phyloP scores from a whole-genome alignment of 2,888 invertebrate genomes.

The Lepas anatifera region DNA sequence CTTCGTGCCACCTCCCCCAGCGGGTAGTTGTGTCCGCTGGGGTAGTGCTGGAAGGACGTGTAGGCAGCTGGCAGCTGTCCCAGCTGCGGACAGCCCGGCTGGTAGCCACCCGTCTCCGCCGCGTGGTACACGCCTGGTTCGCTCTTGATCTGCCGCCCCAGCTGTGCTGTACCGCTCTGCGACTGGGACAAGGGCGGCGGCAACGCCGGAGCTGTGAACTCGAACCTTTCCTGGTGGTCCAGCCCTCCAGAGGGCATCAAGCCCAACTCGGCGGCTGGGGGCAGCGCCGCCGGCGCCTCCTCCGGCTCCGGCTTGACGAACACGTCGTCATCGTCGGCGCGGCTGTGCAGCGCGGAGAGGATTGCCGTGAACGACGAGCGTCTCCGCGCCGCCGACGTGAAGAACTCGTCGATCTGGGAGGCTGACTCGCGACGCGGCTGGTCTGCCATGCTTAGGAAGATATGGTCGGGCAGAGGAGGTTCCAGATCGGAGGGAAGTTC shows the following conservation, averaged over 20 bases:
- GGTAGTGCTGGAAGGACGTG: slow-evolving; percentile 25
- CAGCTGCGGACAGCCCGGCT: slow-evolving; percentile 22
- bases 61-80: slow-evolving; percentile 33
- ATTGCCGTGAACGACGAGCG: slow-evolving; percentile 11
- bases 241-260: neutral
- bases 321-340: slow-evolving; percentile 2
- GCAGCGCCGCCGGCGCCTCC: neutral
- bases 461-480: slow-evolving; percentile 23
- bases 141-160: slow-evolving; percentile 12
- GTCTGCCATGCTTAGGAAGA: slow-evolving; percentile 16
- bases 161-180: neutral
- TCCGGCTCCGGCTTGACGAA: slow-evolving; percentile 11
- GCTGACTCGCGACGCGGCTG: slow-evolving; percentile 48
- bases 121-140: slow-evolving; percentile 18
- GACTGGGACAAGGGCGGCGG: neutral
- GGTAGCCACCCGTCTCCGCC: neutral
- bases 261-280: slow-evolving; percentile 29
- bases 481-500: slow-evolving; percentile 27
- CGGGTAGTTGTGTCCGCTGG: slow-evolving; percentile 13
- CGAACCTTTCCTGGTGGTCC: neutral
- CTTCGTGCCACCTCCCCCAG: neutral
- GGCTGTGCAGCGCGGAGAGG: slow-evolving; percentile 2
- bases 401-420: slow-evolving; percentile 52
- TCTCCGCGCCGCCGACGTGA: slow-evolving; percentile 32
- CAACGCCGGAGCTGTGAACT: neutral